Percentiles rank a stretch among this genome's conserved stretches.
Conservation (phyloP, 2,888 invertebrate species). For the Lasioglossum pauxillum region DNA sequence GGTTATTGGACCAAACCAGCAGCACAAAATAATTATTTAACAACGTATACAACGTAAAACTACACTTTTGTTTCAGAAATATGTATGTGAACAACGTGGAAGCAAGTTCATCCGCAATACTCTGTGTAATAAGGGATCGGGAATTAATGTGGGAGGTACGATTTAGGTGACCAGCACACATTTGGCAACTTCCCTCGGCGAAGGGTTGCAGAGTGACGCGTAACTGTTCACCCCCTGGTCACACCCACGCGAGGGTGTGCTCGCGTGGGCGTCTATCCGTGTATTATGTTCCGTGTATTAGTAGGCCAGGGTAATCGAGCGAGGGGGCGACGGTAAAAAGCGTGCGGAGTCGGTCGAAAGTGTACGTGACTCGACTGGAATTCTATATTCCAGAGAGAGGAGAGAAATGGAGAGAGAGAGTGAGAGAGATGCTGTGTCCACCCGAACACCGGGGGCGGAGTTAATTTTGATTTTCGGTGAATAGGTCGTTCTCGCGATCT, state of each 20-base stretch:
- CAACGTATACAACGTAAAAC: not conserved
- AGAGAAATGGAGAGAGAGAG: not conserved
- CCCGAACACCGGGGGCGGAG: not conserved
- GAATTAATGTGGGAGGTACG: not conserved
- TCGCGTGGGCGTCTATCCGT: not conserved
- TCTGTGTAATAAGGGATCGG: not conserved
- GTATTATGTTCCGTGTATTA: conserved; percentile 14
- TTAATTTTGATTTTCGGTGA: conserved; percentile 36
- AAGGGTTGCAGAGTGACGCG: conserved; percentile 25
- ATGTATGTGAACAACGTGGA: not conserved
- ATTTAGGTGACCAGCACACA: not conserved
- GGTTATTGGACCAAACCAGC: too few species aligned
- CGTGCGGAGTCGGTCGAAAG: conserved; percentile 39
- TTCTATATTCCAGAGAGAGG: not conserved
- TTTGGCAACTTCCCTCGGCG: not conserved
- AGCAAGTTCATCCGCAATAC: not conserved
- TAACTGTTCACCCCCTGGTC: not conserved
- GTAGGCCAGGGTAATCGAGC: conserved; percentile 37
- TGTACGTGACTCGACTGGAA: conserved; percentile 50
- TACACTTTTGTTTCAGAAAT: not conserved
- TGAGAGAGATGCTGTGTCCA: not conserved
- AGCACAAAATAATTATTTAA: not conserved
- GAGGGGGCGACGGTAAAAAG: conserved; percentile 44
- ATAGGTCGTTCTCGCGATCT: conserved; percentile 15
- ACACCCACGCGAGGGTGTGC: not conserved